Percentiles rank a stretch among this genome's conserved stretches.
Evolutionary conservation across 1,140 invertebrate genomes (phyloP).

Genomic region (Tetraneura akinire): DNA sequence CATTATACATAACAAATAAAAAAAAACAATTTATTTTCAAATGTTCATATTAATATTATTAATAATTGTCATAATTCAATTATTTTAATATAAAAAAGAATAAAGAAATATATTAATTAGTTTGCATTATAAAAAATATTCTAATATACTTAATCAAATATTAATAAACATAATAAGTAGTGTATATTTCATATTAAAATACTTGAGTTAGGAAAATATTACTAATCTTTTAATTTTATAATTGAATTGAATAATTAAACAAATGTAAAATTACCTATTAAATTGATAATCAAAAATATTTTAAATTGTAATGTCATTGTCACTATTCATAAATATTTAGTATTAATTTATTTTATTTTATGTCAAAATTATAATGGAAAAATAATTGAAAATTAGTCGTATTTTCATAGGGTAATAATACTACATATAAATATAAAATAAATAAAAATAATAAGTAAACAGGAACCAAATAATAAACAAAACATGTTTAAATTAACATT

Average conservation of each 20-base stretch:
- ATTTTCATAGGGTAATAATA: constrained; percentile 33
- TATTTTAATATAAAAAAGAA: neutral
- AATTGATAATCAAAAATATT: neutral
- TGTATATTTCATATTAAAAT: neutral
- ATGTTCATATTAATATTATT: too few relatives aligned
- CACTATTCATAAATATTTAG: neutral
- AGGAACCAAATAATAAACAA: constrained; percentile 19
- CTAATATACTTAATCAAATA: neutral
- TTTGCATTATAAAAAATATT: neutral
- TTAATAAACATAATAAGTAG: too few relatives aligned
- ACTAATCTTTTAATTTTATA: neutral
- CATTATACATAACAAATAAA: neutral
- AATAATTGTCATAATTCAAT: too few relatives aligned
- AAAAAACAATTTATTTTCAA: too few relatives aligned
- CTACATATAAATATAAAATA: neutral
- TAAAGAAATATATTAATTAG: neutral
- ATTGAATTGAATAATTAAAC: neutral
- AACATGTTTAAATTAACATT: neutral
- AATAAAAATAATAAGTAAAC: neutral
- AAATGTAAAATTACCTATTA: neutral
- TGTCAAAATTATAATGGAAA: neutral
- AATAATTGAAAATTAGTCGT: neutral
- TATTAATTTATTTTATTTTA: neutral
- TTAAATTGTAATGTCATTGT: neutral
- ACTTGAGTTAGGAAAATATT: neutral